A percentile compares a stretch with the other conserved stretches of the same genome.
phyloP scores from a whole-genome alignment of 2,113 vertebrate genomes.

The Pseudorectes ferrugineus region DNA sequence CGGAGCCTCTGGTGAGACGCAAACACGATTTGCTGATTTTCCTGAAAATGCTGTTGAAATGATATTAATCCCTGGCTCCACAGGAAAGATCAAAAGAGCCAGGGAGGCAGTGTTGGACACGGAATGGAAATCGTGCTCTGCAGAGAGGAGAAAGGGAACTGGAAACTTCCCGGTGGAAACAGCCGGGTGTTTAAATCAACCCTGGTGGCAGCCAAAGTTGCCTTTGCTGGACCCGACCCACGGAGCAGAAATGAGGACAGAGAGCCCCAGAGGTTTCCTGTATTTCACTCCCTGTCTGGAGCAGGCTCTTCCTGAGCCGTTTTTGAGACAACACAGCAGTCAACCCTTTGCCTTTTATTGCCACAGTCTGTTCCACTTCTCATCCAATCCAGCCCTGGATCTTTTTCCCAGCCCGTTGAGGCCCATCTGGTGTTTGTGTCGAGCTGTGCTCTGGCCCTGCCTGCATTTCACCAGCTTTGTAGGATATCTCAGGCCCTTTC shows the following conservation, averaged over 20 bases:
- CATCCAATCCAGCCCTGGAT: slow-evolving; percentile 2
- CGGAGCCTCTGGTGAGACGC: neutral
- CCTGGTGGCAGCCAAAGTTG: neutral
- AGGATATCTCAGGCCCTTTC: neutral
- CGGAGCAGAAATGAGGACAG: neutral
- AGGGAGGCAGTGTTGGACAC: neutral
- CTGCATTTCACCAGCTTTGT: neutral
- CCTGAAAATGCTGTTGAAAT: neutral
- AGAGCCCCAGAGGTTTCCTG: neutral
- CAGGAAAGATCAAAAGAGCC: neutral
- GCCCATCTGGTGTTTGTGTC: slow-evolving; percentile 42
- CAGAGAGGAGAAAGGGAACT: neutral
- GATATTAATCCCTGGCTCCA: neutral
- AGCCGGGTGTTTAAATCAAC: neutral
- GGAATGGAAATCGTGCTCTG: neutral
- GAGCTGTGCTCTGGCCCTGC: neutral
- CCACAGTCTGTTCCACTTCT: slow-evolving; percentile 40
- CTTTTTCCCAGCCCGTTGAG: neutral
- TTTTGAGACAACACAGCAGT: neutral
- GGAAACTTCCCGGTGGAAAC: neutral
- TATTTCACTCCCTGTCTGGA: neutral
- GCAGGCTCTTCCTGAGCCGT: neutral
- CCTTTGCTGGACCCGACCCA: neutral
- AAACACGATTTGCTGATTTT: neutral
- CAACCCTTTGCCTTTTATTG: slow-evolving; percentile 24